Evolutionary conservation across 1,140 invertebrate genomes (phyloP), one percentile per base, ranked within the genome.

Genomic region (Metaphire vulgaris): DNA sequence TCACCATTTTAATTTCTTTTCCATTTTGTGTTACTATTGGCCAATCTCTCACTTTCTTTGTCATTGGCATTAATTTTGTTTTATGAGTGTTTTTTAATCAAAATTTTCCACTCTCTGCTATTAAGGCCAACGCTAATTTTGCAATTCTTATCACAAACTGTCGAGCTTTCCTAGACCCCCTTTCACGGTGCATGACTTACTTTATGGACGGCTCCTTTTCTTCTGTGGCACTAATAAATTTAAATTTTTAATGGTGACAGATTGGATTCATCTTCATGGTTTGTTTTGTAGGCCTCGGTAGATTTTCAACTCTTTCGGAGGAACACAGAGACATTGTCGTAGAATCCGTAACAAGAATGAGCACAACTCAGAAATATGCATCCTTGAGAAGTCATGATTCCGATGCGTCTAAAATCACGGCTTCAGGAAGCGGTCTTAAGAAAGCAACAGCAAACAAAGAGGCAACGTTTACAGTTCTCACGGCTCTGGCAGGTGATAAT

Each of bases 351-450:
- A 92, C 93, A 76, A 98, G 98, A 87, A 87, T 86, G 1, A 84
- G 82, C 75, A 80, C 76, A 92, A 86, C 83, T 16, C 82, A 80
- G 69, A 81, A 83, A 71, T 83, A 83, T 90, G 12, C 72, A 68
- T 87, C 91, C 76, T 93, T 93, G 0, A 87, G 89, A 76, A 33
- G 68, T 76, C 95, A 96, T 87, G 93, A 94, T 84, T 97, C 95
- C 0, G 94, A 98, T 83, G 94, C 95, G 0, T 89, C 86, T 30
- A 97, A 96, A 86, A 92, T 97, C 14, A 90, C 90, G 69, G 92
- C 91, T 82, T 96, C 97, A 86, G 97, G 97, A 79, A 92, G 95
- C 90, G 97, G 96, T 0, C 86, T 98, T 78, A 96, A 98, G 88
- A 96, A 95, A 84, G 96, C 95, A 6, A 94, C 94, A 81, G 85